A percentile compares a stretch with the other conserved stretches of the same genome.
phyloP scores from a whole-genome alignment of 2,797 vertebrate species.

The Crenichthys baileyi region DNA sequence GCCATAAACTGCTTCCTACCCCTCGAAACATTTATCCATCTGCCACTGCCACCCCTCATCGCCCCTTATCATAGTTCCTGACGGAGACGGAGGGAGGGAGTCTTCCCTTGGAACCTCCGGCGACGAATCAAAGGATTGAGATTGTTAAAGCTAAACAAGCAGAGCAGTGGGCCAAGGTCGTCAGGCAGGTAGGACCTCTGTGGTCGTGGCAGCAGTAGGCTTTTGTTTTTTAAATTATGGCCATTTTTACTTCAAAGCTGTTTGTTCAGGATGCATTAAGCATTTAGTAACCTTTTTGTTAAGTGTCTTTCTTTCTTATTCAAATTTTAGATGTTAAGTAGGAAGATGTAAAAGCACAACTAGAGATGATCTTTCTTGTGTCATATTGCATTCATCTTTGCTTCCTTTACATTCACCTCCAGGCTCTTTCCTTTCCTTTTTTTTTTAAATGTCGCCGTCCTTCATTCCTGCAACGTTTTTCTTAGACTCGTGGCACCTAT shows the following conservation, averaged over 20 bases:
- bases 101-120: constrained; percentile 85
- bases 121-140: constrained; percentile 85
- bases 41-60: constrained; percentile 60
- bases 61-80: constrained; percentile 88
- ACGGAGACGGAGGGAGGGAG: constrained; percentile 85
- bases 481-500: constrained; percentile 24
- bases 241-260: constrained; percentile 26
- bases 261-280: constrained; percentile 3
- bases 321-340: constrained; percentile 1
- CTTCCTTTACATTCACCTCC: constrained; percentile 55
- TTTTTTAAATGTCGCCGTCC: constrained; percentile 34
- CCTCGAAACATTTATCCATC: constrained; percentile 59
- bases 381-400: constrained; percentile 53
- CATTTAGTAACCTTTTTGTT: constrained; percentile 16
- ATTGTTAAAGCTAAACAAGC: constrained; percentile 90
- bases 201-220: constrained; percentile 53
- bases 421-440: constrained; percentile 40
- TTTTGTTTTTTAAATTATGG: constrained; percentile 3
- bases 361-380: constrained; percentile 21
- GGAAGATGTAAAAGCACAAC: constrained; percentile 11
- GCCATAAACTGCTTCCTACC: constrained; percentile 34
- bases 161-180: constrained; percentile 94
- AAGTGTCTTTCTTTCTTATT: constrained; percentile 1
- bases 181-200: constrained; percentile 93
- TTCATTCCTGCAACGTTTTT: constrained; percentile 17